Conservation (phyloP, 2,888 invertebrate genomes). For the Andrena bicolor region DNA sequence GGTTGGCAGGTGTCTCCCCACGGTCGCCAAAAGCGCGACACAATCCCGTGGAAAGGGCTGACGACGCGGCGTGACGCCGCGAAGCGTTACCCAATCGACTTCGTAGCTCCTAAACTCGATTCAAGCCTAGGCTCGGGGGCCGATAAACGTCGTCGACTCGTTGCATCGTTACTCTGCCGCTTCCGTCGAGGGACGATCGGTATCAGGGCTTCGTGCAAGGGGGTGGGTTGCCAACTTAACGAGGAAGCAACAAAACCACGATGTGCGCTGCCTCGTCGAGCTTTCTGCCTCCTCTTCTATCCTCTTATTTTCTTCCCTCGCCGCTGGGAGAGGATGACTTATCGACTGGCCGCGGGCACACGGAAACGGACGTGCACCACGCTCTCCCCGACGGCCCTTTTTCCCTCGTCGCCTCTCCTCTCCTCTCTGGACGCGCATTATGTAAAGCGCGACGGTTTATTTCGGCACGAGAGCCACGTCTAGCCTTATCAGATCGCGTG, state of each 20-base stretch:
- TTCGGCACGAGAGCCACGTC: conserved; percentile 81
- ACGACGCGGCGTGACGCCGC: background rate
- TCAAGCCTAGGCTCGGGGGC: conserved; percentile 5
- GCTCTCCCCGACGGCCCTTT: conserved; percentile 55
- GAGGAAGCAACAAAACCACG: conserved; percentile 61
- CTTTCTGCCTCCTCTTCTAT: conserved; percentile 44
- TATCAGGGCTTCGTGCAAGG: conserved; percentile 45
- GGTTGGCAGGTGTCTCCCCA: too few species aligned
- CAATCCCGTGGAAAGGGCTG: background rate
- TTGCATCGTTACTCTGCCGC: conserved; percentile 52
- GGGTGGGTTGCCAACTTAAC: conserved; percentile 52
- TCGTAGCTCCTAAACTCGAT: background rate
- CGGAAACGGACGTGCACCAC: conserved; percentile 75
- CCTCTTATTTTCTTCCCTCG: conserved; percentile 25
- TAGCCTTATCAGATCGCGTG: conserved; percentile 83
- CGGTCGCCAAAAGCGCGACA: too few species aligned
- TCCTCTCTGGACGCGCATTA: conserved; percentile 77
- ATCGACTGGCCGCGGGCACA: conserved; percentile 69
- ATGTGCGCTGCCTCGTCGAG: conserved; percentile 47
- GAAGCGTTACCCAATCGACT: conserved; percentile 1
- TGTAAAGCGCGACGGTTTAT: conserved; percentile 84
- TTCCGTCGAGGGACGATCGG: conserved; percentile 48
- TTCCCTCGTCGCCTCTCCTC: conserved; percentile 20
- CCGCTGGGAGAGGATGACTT: conserved; percentile 61
- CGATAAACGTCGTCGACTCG: conserved; percentile 43